Evolutionary conservation across 2,113 vertebrate species (phyloP).

Genomic region (Crotophaga sulcirostris): DNA sequence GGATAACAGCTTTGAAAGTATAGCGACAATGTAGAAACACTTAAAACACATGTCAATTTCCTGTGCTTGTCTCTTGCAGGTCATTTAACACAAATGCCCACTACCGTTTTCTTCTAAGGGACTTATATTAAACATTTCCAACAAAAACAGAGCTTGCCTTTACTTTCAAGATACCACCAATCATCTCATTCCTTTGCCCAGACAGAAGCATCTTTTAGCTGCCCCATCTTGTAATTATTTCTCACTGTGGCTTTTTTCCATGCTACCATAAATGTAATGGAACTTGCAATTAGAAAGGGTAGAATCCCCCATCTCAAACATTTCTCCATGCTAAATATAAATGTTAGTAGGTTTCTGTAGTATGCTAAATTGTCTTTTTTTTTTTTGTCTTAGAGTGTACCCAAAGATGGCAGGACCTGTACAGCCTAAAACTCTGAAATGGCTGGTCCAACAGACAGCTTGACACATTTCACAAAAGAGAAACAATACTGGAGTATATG

Average conservation of each 20-base stretch:
- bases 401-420: neutral
- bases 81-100: neutral
- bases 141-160: neutral
- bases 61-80: neutral
- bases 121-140: neutral
- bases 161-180: neutral
- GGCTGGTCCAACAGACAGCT: neutral
- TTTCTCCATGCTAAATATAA: neutral
- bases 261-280: neutral
- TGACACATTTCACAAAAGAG: neutral
- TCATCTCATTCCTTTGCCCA: neutral
- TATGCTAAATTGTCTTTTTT: neutral
- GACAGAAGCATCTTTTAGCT: neutral
- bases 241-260: neutral
- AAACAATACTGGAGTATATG: constrained; percentile 6
- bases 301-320: neutral
- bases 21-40: neutral
- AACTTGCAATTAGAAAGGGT: neutral
- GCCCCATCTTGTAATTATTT: neutral
- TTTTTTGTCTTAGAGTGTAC: neutral
- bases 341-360: neutral
- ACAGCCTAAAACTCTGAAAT: neutral
- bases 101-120: neutral
- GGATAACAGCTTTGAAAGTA: neutral
- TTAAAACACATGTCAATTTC: constrained; percentile 1